Evolutionary conservation across 1,140 invertebrate genomes (phyloP).

Genomic region (Cotesia vestalis): DNA sequence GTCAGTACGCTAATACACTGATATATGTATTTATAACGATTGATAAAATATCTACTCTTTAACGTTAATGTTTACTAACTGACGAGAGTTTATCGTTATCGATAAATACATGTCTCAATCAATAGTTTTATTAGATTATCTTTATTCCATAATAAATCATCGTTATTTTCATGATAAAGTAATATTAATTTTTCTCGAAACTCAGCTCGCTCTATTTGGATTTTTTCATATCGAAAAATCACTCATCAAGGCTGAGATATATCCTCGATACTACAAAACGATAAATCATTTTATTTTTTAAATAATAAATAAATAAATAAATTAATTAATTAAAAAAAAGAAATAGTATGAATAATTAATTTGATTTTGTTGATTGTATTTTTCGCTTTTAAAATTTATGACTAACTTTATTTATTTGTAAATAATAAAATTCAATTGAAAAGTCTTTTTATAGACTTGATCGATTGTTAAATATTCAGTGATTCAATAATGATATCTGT

Average conservation of each 20-base stretch:
- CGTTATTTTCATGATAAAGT: not conserved
- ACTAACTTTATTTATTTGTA: too few species aligned
- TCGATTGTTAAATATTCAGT: constrained; percentile 20
- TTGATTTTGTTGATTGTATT: too few species aligned
- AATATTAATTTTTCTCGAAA: too few species aligned
- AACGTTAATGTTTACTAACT: constrained; percentile 13
- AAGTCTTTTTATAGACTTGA: constrained; percentile 43
- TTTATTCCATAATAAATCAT: constrained; percentile 9
- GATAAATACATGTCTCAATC: not conserved
- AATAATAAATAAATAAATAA: too few species aligned
- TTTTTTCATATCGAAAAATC: too few species aligned
- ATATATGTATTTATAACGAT: not conserved
- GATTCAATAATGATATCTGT: constrained; percentile 44
- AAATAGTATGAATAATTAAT: too few species aligned
- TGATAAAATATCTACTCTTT: not conserved
- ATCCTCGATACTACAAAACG: too few species aligned
- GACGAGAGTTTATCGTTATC: constrained; percentile 19
- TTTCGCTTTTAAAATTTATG: too few species aligned
- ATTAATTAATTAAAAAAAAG: too few species aligned
- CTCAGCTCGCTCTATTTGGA: too few species aligned
- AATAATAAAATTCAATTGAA: constrained; percentile 34
- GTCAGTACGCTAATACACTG: constrained; percentile 18
- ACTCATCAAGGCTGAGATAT: too few species aligned
- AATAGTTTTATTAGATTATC: constrained; percentile 7
- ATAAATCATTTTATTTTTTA: too few species aligned